phyloP scores from a whole-genome alignment of 2,113 vertebrate genomes.

The Clarias batrachus region DNA sequence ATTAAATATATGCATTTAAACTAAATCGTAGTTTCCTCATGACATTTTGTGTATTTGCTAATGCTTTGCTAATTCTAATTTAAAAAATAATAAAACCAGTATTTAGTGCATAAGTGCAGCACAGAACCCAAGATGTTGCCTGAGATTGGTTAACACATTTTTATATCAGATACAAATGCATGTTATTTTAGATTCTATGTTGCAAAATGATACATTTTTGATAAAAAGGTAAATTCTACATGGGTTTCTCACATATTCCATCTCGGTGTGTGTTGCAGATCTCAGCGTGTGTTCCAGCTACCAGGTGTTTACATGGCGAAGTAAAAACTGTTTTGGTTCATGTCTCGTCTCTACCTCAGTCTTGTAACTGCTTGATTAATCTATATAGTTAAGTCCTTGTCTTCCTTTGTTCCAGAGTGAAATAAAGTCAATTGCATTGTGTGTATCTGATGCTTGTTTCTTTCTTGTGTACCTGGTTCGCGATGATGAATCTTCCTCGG shows the following conservation, averaged over 20 bases:
- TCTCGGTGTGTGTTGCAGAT: not conserved
- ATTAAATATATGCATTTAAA: not conserved
- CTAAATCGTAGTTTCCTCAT: not conserved
- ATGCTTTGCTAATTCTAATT: not conserved
- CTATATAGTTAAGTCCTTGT: not conserved
- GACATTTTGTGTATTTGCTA: not conserved
- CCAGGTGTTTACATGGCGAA: not conserved
- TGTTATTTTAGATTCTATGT: not conserved
- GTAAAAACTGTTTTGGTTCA: not conserved
- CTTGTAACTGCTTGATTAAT: not conserved
- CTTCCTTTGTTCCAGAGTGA: not conserved
- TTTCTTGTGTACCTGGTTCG: not conserved
- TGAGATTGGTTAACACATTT: not conserved
- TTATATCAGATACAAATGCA: not conserved
- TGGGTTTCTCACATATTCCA: not conserved
- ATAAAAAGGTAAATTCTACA: not conserved
- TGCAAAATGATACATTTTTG: not conserved
- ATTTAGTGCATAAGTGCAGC: not conserved
- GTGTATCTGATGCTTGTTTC: not conserved
- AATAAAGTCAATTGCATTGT: not conserved
- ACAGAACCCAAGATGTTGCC: not conserved
- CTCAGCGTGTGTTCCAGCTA: not conserved
- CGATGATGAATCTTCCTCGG: not conserved
- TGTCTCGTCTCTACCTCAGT: not conserved
- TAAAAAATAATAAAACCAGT: not conserved